Conservation (phyloP, 1,140 invertebrate genomes). For the Zaprionus kolodkinae region DNA sequence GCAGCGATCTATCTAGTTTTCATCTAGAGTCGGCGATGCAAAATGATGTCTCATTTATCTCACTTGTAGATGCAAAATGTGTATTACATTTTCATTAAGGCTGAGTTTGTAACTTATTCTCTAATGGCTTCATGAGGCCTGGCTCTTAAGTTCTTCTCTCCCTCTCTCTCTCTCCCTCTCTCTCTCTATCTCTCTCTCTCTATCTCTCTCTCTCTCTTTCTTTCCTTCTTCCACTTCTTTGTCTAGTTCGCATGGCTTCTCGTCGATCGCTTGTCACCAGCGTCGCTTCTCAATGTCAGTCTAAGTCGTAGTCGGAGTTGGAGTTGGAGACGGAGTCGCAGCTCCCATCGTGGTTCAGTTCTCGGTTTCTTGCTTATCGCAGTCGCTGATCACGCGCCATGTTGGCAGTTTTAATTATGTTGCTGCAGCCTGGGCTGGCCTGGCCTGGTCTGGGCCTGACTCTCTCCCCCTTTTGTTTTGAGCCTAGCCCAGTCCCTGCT, state of each 20-base stretch:
- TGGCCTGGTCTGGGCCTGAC: not conserved
- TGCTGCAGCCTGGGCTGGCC: conserved; percentile 45
- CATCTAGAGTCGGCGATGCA: not conserved
- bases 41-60: conserved; percentile 50
- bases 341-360: no score
- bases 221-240: not conserved
- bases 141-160: not conserved
- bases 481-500: conserved; percentile 1
- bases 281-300: conserved; percentile 23
- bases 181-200: no score
- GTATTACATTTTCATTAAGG: conserved; percentile 53
- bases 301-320: not conserved
- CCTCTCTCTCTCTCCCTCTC: no score
- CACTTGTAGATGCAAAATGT: conserved; percentile 38
- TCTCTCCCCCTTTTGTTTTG: not conserved
- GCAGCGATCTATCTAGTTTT: not conserved
- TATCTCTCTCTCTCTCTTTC: not conserved
- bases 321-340: not conserved
- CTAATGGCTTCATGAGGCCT: conserved; percentile 10
- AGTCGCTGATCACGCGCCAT: conserved; percentile 77
- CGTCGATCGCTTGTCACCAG: conserved; percentile 46
- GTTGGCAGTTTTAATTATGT: conserved; percentile 79
- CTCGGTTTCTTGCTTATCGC: conserved; percentile 61
- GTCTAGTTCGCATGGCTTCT: not conserved
- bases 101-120: conserved; percentile 36